Evolutionary conservation across 2,113 vertebrate species (phyloP).

Genomic region (Labeo catla): DNA sequence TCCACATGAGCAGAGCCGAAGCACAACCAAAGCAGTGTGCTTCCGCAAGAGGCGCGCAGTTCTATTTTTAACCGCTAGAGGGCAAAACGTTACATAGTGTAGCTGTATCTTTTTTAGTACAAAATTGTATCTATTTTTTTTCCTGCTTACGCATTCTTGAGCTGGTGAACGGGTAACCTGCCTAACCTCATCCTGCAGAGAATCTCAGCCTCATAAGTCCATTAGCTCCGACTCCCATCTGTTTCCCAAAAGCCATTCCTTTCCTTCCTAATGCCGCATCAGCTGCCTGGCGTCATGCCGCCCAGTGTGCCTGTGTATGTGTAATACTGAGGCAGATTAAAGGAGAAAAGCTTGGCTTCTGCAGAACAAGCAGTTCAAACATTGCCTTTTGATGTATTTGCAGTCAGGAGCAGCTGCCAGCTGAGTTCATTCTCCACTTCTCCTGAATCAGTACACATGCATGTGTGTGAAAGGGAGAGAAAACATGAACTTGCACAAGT

Average conservation of each 20-base stretch:
- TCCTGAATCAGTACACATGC: not conserved
- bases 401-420: slow-evolving; percentile 75
- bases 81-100: not conserved
- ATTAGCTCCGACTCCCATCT: slow-evolving; percentile 67
- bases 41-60: not conserved
- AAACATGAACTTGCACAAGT: not conserved
- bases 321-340: slow-evolving; percentile 67
- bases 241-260: slow-evolving; percentile 57
- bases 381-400: slow-evolving; percentile 70
- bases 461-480: not conserved
- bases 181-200: slow-evolving; percentile 17
- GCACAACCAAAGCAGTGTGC: not conserved
- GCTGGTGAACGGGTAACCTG: not conserved
- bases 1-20: not conserved
- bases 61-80: not conserved
- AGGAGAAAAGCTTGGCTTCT: slow-evolving; percentile 73
- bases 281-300: slow-evolving; percentile 68
- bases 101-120: not conserved
- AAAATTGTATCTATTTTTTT: not conserved
- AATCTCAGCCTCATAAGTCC: slow-evolving; percentile 48
- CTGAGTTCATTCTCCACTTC: slow-evolving; percentile 57
- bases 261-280: slow-evolving; percentile 63
- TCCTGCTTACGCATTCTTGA: not conserved
- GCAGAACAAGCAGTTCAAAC: slow-evolving; percentile 75
- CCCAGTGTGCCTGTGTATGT: slow-evolving; percentile 61